These are phyloP conservation scores for Saxidomus purpurata DNA, from an alignment of 1,140 invertebrate species.

Conservation along the genomic window DNA sequence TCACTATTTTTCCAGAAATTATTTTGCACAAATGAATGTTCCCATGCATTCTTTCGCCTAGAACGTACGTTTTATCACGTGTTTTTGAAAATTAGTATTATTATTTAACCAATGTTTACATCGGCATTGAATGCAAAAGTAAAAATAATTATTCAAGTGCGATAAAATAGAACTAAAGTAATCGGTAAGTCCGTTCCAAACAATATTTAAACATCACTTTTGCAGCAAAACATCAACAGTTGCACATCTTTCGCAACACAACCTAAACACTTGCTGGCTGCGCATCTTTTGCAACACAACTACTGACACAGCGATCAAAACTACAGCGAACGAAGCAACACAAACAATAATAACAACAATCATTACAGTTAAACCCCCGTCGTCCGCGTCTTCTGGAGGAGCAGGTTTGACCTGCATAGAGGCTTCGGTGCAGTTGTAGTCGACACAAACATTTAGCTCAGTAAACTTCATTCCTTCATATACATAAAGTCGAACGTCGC, in stretches of 20 bases:
- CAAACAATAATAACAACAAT: background rate
- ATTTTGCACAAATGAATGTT: too few species aligned
- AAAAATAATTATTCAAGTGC: too few species aligned
- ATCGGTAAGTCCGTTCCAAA: too few species aligned
- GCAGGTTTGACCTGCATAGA: background rate
- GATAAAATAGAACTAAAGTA: too few species aligned
- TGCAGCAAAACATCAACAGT: too few species aligned
- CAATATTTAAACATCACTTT: too few species aligned
- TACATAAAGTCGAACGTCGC: background rate
- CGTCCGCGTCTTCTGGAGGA: background rate
- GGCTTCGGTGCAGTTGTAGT: conserved; percentile 26
- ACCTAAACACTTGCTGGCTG: background rate
- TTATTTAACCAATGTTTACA: too few species aligned
- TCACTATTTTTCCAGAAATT: too few species aligned
- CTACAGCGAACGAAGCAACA: background rate
- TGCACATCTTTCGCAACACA: background rate
- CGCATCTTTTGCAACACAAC: background rate
- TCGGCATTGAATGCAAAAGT: too few species aligned
- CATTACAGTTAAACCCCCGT: background rate
- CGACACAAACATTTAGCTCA: background rate
- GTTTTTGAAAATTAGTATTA: too few species aligned
- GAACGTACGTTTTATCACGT: too few species aligned
- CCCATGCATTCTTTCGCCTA: too few species aligned
- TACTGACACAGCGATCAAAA: background rate
- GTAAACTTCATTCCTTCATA: background rate